phyloP scores from a whole-genome alignment of 2,113 vertebrate species.

The Haemorhous mexicanus region DNA sequence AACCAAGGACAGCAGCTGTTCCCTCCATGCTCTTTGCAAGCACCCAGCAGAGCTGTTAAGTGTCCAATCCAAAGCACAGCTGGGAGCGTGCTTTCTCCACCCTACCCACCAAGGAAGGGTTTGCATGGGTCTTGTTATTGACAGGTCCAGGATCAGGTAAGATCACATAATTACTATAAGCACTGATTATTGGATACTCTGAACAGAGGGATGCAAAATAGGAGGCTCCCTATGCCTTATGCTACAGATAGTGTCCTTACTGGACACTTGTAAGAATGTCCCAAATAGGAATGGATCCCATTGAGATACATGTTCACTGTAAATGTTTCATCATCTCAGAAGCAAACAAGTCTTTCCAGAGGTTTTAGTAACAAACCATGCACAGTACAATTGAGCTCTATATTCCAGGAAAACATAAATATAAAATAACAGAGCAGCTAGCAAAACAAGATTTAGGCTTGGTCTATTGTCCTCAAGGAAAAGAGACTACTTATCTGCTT shows the following conservation, averaged over 20 bases:
- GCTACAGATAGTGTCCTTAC: not conserved
- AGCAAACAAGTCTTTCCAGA: not conserved
- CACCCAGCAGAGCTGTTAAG: conserved; percentile 36
- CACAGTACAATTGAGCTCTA: not conserved
- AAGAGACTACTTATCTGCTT: not conserved
- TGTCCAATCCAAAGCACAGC: not conserved
- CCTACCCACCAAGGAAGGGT: not conserved
- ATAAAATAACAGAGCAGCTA: not conserved
- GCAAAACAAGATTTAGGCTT: not conserved
- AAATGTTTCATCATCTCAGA: not conserved
- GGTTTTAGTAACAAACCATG: not conserved
- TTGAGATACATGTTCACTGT: fast-evolving
- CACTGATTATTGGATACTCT: not conserved
- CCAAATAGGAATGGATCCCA: not conserved
- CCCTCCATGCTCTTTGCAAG: not conserved
- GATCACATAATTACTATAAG: not conserved
- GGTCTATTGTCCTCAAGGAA: not conserved
- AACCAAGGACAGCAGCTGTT: conserved; percentile 27
- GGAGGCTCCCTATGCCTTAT: not conserved
- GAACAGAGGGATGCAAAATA: not conserved
- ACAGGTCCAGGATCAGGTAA: not conserved
- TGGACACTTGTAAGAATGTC: not conserved
- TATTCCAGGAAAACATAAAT: not conserved
- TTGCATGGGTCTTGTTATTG: not conserved
- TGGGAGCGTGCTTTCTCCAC: not conserved